Evolutionary conservation across 2,888 invertebrate species (phyloP), one percentile per base, ranked within the genome.

Genomic region (Heteropelma amictum): DNA sequence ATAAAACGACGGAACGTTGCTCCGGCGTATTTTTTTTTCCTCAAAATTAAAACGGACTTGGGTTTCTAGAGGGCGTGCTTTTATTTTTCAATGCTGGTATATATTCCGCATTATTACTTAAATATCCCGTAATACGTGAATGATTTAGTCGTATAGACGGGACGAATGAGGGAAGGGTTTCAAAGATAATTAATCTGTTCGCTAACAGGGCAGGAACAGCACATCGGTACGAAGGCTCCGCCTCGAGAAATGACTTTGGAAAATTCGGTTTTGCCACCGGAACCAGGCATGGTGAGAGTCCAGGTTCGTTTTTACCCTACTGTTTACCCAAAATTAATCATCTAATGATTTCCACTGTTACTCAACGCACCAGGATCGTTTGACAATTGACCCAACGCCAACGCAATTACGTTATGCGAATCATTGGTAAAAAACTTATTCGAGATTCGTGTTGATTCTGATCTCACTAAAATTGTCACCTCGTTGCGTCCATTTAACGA

Each of bases 221-320:
- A 91, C 80, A 79, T 90, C 74, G 91, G 95, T 38, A 94, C 95
- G 21, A 94, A 94, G 88, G 95, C 96, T 45, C 93, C 96, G n/a
- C 96, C 96, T 1, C 92, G 95, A 80, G 97, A 97, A 91, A 95
- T 97, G 71, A 93, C 93, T 79, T 90, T 96, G 85, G 97, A 97
- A 86, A 96, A 96, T 91, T 94, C 95, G 10, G 93, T 95, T 77
- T 89, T 95, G 86, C 91, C 92, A 42, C 91, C 92, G 47, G 92
- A 93, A 72, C 93, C 94, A 33, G 92, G 93, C 14, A 93, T 94
- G 90, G 92, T 96, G 58, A 92, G 96, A 77, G 95, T 97, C 53
- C 90, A 90, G 86, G 90, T 90, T 80, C 79, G 76, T 79, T 76
- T 67, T 65, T 42, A 19, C 19, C 56, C 65, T 38, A 26, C 47